These are phyloP conservation scores for Hoplodrina blanda DNA, from an alignment of 2,888 invertebrate species.

Conservation along the genomic window DNA sequence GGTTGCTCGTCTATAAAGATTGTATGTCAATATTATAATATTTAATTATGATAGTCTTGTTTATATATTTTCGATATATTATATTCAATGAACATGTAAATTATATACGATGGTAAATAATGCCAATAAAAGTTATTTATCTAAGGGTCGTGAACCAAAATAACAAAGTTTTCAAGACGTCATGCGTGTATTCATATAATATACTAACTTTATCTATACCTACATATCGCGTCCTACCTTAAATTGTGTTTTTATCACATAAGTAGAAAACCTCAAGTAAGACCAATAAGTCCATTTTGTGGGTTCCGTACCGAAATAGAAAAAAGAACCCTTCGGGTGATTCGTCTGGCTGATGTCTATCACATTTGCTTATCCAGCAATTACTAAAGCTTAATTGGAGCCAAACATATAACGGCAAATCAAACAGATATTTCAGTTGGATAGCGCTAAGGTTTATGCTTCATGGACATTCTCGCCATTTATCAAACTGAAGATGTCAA, in stretches of 20 bases:
- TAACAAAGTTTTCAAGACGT: slow-evolving; percentile 3
- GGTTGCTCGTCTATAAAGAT: background rate
- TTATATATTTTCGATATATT: background rate
- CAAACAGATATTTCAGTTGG: no score
- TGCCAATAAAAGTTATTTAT: slow-evolving; percentile 11
- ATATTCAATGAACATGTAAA: background rate
- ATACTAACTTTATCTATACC: background rate
- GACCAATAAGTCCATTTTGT: background rate
- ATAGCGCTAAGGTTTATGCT: no score
- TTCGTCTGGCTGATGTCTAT: no score
- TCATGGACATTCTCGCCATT: no score
- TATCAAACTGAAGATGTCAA: no score
- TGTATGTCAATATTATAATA: background rate
- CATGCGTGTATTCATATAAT: background rate
- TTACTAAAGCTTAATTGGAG: no score
- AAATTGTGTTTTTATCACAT: background rate
- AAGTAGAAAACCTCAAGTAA: background rate
- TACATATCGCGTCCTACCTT: background rate
- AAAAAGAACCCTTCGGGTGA: no score
- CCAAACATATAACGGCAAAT: no score
- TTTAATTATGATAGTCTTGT: background rate
- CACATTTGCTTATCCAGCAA: no score
- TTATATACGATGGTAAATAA: background rate
- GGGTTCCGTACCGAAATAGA: no score
- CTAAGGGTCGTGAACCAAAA: slow-evolving; percentile 5